Base-by-base conservation (phyloP, 2,113 vertebrate genomes). In the Polypterus senegalus region DNA sequence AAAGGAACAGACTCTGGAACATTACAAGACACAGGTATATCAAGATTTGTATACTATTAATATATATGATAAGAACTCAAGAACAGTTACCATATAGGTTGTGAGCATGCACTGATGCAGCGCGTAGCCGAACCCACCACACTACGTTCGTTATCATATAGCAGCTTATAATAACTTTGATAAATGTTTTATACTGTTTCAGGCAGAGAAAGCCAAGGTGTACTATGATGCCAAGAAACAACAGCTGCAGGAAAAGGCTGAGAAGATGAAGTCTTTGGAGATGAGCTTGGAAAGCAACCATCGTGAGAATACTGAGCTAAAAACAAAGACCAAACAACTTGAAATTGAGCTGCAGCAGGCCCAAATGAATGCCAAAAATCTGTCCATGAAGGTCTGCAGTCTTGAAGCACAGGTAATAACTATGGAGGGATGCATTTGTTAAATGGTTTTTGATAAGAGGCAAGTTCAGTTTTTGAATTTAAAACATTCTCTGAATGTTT, bases 131-230 rank as follows among this genome's bases (percentile, higher is more conserved):
- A 27, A 27, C 27, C 27, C 27, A 27, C 27, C 27, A 27, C 27
- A 27, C 27, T 27, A 27, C 27, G 27, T 27, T 27, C 27, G 27
- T 27, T 27, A 27, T 27, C 27, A 27, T 27, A 27, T 27, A 27
- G 27, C 27, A 27, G 27, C 27, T 27, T 27, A 27, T 27, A 27
- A 27, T 27, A 27, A 27, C 27, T n/a, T n/a, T 27, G 27, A 2
- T 27, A 2, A 56, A 11, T 63, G 11, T 6, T 43, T 0, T 48
- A 52, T 11, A 6, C 3, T 3, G 0, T 44, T 7, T 9, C 58
- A 98, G 93, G 85, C 93, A 83, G 91, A 96, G 68, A 97, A 91
- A 61, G 90, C 91, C 3, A 86, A 82, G 65, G 86, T 63, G 4
- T 73, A 91, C 67, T 94, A 93, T 3, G 90, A 88, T 0, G 73